Evolutionary conservation across 2,113 vertebrate species (phyloP).

Genomic region (Megaceryle torquata): DNA sequence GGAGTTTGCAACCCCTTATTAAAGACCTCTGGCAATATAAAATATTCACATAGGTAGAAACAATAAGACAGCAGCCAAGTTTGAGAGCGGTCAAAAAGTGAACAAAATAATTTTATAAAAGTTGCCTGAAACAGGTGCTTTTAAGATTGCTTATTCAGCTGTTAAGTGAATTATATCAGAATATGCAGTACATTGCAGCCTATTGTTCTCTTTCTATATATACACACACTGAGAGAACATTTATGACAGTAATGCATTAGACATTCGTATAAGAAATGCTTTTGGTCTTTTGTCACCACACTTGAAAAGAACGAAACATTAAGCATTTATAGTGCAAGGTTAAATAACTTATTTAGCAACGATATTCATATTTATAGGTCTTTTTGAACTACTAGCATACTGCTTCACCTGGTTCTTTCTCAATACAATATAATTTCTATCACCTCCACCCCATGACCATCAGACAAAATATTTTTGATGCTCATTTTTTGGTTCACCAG

Average conservation of each 20-base stretch:
- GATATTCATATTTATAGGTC: neutral
- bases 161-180: conserved; percentile 29
- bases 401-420: neutral
- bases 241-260: conserved; percentile 46
- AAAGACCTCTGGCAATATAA: neutral
- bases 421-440: neutral
- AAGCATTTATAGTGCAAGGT: neutral
- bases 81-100: neutral
- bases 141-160: conserved; percentile 22
- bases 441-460: neutral
- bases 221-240: conserved; percentile 15
- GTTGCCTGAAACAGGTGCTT: neutral
- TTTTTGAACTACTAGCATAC: neutral
- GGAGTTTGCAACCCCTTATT: neutral
- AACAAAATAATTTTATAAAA: neutral
- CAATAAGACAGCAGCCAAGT: neutral
- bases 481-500: neutral
- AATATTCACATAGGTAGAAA: neutral
- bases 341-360: conserved; percentile 33
- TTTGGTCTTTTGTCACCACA: conserved; percentile 44
- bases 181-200: conserved; percentile 19
- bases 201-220: conserved; percentile 58
- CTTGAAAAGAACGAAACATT: conserved; percentile 26
- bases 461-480: neutral
- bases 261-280: conserved; percentile 37